Evolutionary conservation across 2,797 vertebrate species (phyloP).

Genomic region (Melanotaenia nigrans): DNA sequence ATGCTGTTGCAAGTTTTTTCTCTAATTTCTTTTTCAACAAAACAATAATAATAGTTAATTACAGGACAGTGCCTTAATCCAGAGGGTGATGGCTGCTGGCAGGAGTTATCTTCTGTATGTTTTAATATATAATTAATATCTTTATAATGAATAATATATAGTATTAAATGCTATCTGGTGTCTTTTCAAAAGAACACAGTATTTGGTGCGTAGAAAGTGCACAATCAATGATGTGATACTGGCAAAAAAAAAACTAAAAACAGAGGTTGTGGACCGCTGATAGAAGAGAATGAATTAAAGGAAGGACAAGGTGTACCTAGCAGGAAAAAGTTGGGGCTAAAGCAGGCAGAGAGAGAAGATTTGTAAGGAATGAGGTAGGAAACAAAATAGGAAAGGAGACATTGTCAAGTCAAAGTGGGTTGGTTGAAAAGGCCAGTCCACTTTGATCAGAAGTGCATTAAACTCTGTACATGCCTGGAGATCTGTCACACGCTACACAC

Average conservation of each 20-base stretch:
- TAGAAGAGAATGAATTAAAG: neutral
- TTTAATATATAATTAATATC: no score
- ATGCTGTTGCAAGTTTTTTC: no score
- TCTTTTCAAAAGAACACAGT: neutral
- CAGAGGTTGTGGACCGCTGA: no score
- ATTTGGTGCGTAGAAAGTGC: neutral
- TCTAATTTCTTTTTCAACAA: no score
- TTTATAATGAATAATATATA: neutral
- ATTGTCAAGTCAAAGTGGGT: slow-evolving; percentile 47
- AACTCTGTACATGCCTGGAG: slow-evolving; percentile 51
- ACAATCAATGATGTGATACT: neutral
- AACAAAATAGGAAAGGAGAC: slow-evolving; percentile 15
- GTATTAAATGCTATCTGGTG: neutral
- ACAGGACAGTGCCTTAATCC: no score
- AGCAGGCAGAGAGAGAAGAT: slow-evolving; percentile 16
- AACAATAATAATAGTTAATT: no score
- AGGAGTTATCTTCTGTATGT: no score
- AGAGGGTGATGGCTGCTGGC: no score
- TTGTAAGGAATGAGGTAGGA: slow-evolving; percentile 8
- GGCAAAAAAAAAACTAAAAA: no score
- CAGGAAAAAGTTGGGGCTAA: slow-evolving; percentile 14
- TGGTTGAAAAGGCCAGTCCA: slow-evolving; percentile 40
- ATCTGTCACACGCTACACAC: slow-evolving; percentile 42
- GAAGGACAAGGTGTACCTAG: slow-evolving; percentile 10
- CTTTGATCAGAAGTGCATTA: slow-evolving; percentile 64